A percentile compares a stretch with the other conserved stretches of the same genome.
Evolutionary conservation across 2,113 vertebrate species (phyloP).

Genomic region (Benitochromis conjunctus): DNA sequence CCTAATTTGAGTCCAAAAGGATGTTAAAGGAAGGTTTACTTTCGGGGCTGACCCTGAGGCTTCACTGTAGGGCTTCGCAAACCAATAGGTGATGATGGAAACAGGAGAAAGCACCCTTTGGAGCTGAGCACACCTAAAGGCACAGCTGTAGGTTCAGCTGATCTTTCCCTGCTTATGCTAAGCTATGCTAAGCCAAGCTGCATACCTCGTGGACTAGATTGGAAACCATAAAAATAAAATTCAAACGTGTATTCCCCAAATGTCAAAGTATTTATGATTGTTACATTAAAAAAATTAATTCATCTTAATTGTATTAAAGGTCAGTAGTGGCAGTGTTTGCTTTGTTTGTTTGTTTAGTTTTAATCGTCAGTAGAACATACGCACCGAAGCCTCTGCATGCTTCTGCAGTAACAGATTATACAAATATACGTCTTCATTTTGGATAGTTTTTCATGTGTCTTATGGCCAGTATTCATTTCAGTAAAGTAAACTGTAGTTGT

Average conservation of each 20-base stretch:
- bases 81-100: too few species aligned
- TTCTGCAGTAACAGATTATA: background rate
- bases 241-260: background rate
- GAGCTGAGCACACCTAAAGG: background rate
- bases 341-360: background rate
- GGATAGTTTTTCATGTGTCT: background rate
- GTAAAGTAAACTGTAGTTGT: background rate
- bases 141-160: background rate
- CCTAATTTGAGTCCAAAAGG: background rate
- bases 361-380: background rate
- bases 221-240: background rate
- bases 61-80: background rate
- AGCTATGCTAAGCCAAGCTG: background rate
- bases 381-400: background rate
- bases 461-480: background rate
- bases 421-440: background rate
- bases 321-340: background rate
- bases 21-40: background rate
- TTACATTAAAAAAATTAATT: background rate
- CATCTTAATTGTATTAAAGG: background rate
- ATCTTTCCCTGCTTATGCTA: background rate
- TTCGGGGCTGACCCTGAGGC: background rate
- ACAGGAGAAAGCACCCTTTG: too few species aligned
- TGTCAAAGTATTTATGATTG: background rate
- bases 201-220: background rate